Conservation (phyloP, 2,113 vertebrate species). For the human region GRCh38 chr11:92373001-92373500, state of each 20-base stretch:
- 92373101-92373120: neutral
- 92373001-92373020: neutral
- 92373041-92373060: neutral
- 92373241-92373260: accelerated
- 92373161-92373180: accelerated
- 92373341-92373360: neutral
- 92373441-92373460: neutral
- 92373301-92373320: neutral
- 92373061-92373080: neutral
- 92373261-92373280: neutral
- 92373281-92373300: neutral
- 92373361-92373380: neutral
- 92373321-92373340: neutral
- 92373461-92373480: neutral
- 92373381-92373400: neutral
- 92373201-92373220: neutral
- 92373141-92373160: neutral
- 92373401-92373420: neutral
- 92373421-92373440: neutral
- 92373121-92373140: neutral
- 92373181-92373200: neutral
- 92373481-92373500: no score
- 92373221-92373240: neutral
- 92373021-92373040: neutral
- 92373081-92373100: neutral